Conservation (phyloP, 1,140 invertebrate species). For the Idris sp. region DNA sequence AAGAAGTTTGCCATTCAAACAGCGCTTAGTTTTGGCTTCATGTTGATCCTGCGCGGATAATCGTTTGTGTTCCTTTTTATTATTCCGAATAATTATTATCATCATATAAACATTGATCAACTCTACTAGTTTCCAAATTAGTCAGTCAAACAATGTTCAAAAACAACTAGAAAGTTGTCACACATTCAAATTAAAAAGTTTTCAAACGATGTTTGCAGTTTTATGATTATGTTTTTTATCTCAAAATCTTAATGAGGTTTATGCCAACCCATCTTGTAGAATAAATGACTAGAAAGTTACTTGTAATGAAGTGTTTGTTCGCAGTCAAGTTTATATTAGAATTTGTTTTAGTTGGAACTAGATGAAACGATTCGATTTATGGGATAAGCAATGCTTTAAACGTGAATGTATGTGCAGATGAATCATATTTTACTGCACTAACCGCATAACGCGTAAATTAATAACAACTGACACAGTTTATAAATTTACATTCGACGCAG, state of each 20-base stretch:
- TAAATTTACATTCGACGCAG: conserved; percentile 21
- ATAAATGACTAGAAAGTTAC: conserved; percentile 23
- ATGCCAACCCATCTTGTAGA: conserved; percentile 48
- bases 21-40: neutral
- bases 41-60: neutral
- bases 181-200: no score
- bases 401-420: conserved; percentile 18
- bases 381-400: conserved; percentile 4
- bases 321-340: conserved; percentile 23
- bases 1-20: conserved; percentile 27
- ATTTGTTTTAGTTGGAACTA: conserved; percentile 47
- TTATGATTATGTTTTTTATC: no score
- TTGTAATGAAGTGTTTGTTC: conserved; percentile 31
- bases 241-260: conserved; percentile 47
- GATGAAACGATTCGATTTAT: conserved; percentile 38
- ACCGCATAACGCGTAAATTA: conserved; percentile 8
- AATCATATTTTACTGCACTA: no score
- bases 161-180: no score
- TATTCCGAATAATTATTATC: no score
- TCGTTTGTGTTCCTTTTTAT: no score
- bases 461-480: conserved; percentile 23
- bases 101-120: no score
- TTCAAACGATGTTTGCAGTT: no score
- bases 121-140: no score
- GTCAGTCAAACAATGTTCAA: no score